Percentiles rank a stretch among this genome's conserved stretches.
Evolutionary conservation across 2,888 invertebrate genomes (phyloP).

Genomic region (Aspidapion aeneum): DNA sequence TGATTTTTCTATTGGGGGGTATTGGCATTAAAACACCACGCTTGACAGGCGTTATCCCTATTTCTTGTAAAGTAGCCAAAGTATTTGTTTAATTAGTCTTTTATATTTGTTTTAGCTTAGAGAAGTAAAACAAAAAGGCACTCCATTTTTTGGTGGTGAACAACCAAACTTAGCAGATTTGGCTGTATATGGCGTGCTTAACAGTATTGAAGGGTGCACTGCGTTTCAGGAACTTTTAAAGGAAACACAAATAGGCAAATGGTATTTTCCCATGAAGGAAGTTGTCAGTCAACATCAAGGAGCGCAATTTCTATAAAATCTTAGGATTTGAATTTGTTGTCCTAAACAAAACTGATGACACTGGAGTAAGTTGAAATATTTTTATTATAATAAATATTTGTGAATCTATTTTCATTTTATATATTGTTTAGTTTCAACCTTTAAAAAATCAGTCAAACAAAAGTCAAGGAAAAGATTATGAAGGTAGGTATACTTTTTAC

Average conservation of each 20-base stretch:
- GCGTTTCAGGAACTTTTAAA: slow-evolving; percentile 80
- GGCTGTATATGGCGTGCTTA: slow-evolving; percentile 84
- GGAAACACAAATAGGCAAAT: slow-evolving; percentile 69
- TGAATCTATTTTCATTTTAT: no score
- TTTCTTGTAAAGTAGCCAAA: no score
- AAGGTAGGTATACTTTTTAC: no score
- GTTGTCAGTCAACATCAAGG: slow-evolving; percentile 60
- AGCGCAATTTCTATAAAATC: slow-evolving; percentile 39
- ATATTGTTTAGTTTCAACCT: no score
- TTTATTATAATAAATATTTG: background rate
- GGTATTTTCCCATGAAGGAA: slow-evolving; percentile 76
- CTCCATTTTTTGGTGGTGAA: slow-evolving; percentile 79
- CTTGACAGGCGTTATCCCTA: no score
- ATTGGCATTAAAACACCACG: no score
- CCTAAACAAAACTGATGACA: background rate
- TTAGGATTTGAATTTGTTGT: background rate
- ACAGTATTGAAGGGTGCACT: slow-evolving; percentile 89
- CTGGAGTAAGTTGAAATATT: background rate
- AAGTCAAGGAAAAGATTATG: no score
- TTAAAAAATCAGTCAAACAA: no score
- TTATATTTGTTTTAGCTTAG: slow-evolving; percentile 19
- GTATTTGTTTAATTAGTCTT: no score
- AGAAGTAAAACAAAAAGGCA: slow-evolving; percentile 22
- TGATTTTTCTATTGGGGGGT: no score
- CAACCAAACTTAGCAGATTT: slow-evolving; percentile 90